Conservation (phyloP, 2,888 invertebrate genomes). For the Lycia hirtaria region DNA sequence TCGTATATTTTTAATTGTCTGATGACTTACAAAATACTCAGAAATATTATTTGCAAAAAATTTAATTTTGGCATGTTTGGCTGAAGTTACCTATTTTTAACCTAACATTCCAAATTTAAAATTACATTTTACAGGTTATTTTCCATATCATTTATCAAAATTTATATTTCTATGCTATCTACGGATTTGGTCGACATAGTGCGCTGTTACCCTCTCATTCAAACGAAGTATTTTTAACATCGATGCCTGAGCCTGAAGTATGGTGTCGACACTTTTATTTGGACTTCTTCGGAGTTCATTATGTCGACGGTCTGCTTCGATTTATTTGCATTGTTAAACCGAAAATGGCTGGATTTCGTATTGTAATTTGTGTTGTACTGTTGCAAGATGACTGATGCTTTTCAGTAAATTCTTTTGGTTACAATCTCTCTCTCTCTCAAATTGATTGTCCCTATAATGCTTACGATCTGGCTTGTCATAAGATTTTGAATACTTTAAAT, state of each 20-base stretch:
- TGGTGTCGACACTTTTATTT: constrained; percentile 39
- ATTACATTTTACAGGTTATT: too few relatives aligned
- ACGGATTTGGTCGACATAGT: neutral
- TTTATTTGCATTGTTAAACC: constrained; percentile 18
- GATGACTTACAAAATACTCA: too few relatives aligned
- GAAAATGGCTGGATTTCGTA: constrained; percentile 8
- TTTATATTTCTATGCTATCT: neutral
- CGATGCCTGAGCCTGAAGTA: constrained; percentile 33
- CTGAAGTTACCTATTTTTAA: too few relatives aligned
- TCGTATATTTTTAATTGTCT: too few relatives aligned
- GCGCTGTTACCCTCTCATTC: neutral
- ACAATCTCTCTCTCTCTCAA: neutral
- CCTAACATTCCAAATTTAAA: neutral
- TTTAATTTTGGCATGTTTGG: too few relatives aligned
- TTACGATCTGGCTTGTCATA: too few relatives aligned
- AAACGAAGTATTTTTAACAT: constrained; percentile 35
- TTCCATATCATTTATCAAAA: too few relatives aligned
- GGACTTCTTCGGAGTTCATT: constrained; percentile 27
- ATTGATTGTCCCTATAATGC: neutral
- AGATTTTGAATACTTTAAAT: too few relatives aligned
- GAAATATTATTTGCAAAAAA: too few relatives aligned
- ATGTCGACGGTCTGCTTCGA: constrained; percentile 6
- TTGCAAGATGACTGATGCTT: constrained; percentile 9
- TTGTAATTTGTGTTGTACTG: neutral
- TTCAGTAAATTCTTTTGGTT: neutral